Evolutionary conservation across 2,113 vertebrate species (phyloP), one percentile per base, ranked within the genome.

Genomic region (Struthidea cinerea): DNA sequence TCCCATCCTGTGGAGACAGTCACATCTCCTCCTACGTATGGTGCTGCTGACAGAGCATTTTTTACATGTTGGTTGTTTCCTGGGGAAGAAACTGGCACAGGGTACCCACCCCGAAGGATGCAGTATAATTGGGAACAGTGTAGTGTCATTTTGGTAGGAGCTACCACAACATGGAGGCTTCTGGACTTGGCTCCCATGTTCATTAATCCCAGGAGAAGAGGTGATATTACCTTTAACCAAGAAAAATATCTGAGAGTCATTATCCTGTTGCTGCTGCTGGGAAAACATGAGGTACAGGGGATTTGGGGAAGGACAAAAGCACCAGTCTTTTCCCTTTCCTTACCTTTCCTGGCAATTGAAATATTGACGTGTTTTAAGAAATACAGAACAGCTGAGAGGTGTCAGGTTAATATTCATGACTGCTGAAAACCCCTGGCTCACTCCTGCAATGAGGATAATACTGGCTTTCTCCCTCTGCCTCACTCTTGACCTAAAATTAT

Each of bases 381-480:
- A 37, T 52, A 33, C 0, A 42, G 49, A 84, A 33, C 42, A 75
- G 41, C 68, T 93, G 74, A 91, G 67, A 81, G 60, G 44, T 64
- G 60, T 50, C 87, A 84, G 56, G 61, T 94, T 61, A 90, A 64
- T 87, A 71, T 70, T 91, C 63, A 52, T 63, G 90, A 56, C 37
- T 39, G 56, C 90, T 93, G 84, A 68, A 87, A 90, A 61, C 23
- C 39, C 30, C 37, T 64, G 49, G 33, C 63, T 89, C 33, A 17
- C 13, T 84, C 46, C 35, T 84, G 37, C 53, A 60, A 27, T 61
- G 71, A 80, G 27, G 44, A 65, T 64, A n/a, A 59, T 64, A 60
- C 1, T 63, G 73, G 4, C 30, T 84, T 78, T 8, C 32, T 55
- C 41, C 46, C 33, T 75, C 47, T 89, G 60, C 73, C 47, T 82